Conservation (phyloP, 2,113 vertebrate species). For the Aspiorhynchus laticeps region DNA sequence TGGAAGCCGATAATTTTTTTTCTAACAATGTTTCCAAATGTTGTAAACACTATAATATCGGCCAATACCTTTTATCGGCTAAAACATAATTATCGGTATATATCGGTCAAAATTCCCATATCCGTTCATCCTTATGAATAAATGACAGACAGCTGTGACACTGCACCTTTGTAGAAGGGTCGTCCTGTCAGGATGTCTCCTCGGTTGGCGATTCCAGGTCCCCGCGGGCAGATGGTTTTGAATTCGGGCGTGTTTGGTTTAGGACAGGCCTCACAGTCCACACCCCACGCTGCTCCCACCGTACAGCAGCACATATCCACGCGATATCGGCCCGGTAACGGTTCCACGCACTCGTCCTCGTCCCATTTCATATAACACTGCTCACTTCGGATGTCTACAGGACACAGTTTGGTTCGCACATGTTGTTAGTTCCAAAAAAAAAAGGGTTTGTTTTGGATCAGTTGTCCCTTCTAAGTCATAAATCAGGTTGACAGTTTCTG, state of each 20-base stretch:
- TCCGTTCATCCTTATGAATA: not conserved
- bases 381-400: conserved; percentile 87
- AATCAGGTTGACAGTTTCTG: not conserved
- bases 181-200: conserved; percentile 90
- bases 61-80: not conserved
- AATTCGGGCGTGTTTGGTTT: conserved; percentile 77
- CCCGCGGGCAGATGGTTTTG: conserved; percentile 87
- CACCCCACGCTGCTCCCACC: conserved; percentile 92
- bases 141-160: not conserved
- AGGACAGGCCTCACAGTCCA: conserved; percentile 95
- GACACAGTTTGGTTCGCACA: not conserved
- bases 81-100: not conserved
- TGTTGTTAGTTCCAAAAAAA: not conserved
- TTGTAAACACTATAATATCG: too few relatives aligned
- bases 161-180: conserved; percentile 94
- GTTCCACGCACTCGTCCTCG: conserved; percentile 90
- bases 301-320: conserved; percentile 96
- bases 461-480: not conserved
- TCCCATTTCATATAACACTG: conserved; percentile 96
- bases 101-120: not conserved
- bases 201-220: conserved; percentile 90
- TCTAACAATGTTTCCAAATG: too few relatives aligned
- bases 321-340: conserved; percentile 87
- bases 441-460: not conserved
- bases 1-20: too few relatives aligned